phyloP scores from a whole-genome alignment of 2,888 invertebrate species.

The Apamea crenata region DNA sequence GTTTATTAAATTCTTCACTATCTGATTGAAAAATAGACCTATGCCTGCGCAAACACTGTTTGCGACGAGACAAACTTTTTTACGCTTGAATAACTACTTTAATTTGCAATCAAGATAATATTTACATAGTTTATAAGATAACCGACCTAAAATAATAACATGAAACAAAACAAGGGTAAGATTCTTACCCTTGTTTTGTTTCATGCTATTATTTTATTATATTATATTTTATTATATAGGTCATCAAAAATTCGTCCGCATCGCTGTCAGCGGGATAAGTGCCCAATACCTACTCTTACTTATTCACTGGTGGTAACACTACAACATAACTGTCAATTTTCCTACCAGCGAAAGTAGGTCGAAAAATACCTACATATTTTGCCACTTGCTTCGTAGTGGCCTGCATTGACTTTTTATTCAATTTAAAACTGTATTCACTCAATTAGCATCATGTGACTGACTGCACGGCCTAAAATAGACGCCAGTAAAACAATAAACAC shows the following conservation, averaged over 20 bases:
- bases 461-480: slow-evolving; percentile 68
- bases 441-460: slow-evolving; percentile 79
- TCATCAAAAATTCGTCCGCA: neutral
- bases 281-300: neutral
- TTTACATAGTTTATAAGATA: neutral
- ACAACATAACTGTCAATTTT: slow-evolving; percentile 55
- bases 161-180: no score
- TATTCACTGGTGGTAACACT: slow-evolving; percentile 41
- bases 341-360: slow-evolving; percentile 67
- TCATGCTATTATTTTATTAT: no score
- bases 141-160: neutral
- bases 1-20: no score
- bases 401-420: slow-evolving; percentile 67
- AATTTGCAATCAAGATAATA: neutral
- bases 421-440: slow-evolving; percentile 71
- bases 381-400: slow-evolving; percentile 63
- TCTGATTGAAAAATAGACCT: no score
- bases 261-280: neutral
- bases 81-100: no score
- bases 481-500: slow-evolving; percentile 55
- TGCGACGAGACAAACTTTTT: no score
- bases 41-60: no score
- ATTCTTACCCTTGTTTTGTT: no score
- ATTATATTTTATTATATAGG: no score
- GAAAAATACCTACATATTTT: slow-evolving; percentile 65